Percentiles rank a stretch among this genome's conserved stretches.
Evolutionary conservation across 23 tunicate genomes (phyloP).

Genomic region (Halocynthia roretzi): DNA sequence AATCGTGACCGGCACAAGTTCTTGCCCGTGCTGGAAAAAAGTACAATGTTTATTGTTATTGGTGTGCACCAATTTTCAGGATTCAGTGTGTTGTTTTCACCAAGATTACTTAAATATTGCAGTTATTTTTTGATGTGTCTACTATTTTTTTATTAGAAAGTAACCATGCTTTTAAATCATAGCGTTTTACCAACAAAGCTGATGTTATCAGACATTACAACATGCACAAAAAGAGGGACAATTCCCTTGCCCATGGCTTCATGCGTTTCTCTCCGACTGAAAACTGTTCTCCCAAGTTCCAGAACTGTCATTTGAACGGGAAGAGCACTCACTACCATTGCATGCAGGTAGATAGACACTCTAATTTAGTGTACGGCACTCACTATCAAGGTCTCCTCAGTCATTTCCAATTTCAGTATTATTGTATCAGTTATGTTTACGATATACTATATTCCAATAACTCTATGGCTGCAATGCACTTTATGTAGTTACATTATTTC

Average conservation of each 20-base stretch:
- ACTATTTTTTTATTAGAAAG: background rate
- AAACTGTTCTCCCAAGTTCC: conserved; percentile 51
- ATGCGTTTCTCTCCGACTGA: conserved; percentile 86
- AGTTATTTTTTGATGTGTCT: background rate
- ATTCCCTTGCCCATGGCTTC: conserved; percentile 81
- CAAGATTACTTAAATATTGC: background rate
- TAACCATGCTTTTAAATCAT: background rate
- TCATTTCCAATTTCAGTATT: background rate
- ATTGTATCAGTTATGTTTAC: too few species aligned
- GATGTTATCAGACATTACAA: conserved; percentile 92
- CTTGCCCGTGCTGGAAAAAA: background rate
- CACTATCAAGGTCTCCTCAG: background rate
- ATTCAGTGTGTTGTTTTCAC: background rate
- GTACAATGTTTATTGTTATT: background rate
- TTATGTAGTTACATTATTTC: too few species aligned
- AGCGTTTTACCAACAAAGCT: conserved; percentile 89
- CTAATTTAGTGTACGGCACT: background rate
- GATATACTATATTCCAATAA: too few species aligned
- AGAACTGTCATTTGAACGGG: conserved; percentile 57
- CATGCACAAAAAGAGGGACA: conserved; percentile 95
- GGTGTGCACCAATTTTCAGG: background rate
- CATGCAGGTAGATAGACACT: conserved; percentile 51
- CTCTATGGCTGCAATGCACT: too few species aligned
- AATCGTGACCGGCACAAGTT: too few species aligned
- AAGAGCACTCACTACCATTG: conserved; percentile 93